phyloP scores from a whole-genome alignment of 1,140 invertebrate species.

The Thaumatotibia leucotreta region DNA sequence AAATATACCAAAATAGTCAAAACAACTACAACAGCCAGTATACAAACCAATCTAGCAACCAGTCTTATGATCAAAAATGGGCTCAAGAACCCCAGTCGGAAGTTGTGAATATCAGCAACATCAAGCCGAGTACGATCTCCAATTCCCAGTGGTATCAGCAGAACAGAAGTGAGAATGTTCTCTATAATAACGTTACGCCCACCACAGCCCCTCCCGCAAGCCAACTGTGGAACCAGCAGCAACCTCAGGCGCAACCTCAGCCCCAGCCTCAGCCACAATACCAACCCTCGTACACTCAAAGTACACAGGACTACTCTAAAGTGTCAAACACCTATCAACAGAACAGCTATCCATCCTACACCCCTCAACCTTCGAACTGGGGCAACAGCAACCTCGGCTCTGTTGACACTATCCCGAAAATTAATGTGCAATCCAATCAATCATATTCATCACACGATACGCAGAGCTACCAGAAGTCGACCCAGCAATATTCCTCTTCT shows the following conservation, averaged over 20 bases:
- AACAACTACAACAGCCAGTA: slow-evolving; percentile 30
- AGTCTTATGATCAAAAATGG: slow-evolving; percentile 48
- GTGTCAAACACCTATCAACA: slow-evolving; percentile 20
- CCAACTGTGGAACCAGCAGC: slow-evolving; percentile 35
- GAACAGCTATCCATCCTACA: slow-evolving; percentile 43
- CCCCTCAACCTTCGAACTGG: slow-evolving; percentile 54
- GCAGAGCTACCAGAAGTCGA: slow-evolving; percentile 47
- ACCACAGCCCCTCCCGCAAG: slow-evolving; percentile 27
- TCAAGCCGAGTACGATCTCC: slow-evolving; percentile 63
- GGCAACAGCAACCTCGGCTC: slow-evolving; percentile 34
- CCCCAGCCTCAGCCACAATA: slow-evolving; percentile 28
- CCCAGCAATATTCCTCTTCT: slow-evolving; percentile 52
- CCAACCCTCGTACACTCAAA: slow-evolving; percentile 30
- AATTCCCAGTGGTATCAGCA: slow-evolving; percentile 69
- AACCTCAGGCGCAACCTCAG: slow-evolving; percentile 26
- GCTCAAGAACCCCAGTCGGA: slow-evolving; percentile 60
- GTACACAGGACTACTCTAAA: slow-evolving; percentile 18
- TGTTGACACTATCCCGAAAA: slow-evolving; percentile 19
- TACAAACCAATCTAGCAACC: slow-evolving; percentile 35
- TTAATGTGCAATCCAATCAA: slow-evolving; percentile 37
- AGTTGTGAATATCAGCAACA: slow-evolving; percentile 60
- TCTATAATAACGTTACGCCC: slow-evolving; percentile 42
- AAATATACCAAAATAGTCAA: slow-evolving; percentile 60
- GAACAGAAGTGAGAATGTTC: slow-evolving; percentile 39
- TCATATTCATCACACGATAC: slow-evolving; percentile 38